phyloP scores from a whole-genome alignment of 1,140 invertebrate species.

The Coptotermes formosanus region DNA sequence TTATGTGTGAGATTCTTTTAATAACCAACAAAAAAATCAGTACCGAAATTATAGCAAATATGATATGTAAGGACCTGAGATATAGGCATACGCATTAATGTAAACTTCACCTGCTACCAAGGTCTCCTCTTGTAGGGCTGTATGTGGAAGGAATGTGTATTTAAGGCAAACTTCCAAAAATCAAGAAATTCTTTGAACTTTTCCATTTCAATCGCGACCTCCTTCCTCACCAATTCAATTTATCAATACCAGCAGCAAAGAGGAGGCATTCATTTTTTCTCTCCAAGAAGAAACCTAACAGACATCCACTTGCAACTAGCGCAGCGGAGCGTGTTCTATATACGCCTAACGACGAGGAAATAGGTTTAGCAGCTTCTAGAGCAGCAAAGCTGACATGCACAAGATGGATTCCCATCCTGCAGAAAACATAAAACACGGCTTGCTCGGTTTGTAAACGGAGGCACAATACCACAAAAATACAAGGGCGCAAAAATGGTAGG shows the following conservation, averaged over 20 bases:
- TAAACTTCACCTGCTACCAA: no score
- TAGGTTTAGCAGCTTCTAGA: slow-evolving; percentile 26
- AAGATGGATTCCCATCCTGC: neutral
- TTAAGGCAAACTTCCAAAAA: neutral
- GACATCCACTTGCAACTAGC: no score
- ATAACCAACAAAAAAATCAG: no score
- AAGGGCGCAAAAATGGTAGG: neutral
- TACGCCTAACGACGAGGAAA: neutral
- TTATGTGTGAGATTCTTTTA: no score
- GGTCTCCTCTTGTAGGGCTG: no score
- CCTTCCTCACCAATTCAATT: neutral
- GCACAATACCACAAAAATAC: neutral
- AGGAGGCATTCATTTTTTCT: no score
- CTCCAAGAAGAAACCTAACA: neutral
- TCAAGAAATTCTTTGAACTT: slow-evolving; percentile 7
- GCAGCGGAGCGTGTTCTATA: neutral
- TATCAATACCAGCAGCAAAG: slow-evolving; percentile 12
- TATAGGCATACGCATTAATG: no score
- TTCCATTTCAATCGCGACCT: slow-evolving; percentile 6
- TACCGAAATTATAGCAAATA: no score
- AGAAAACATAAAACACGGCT: neutral
- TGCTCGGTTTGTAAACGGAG: no score
- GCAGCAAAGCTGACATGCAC: neutral
- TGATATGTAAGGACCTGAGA: no score
- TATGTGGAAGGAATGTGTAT: no score